Evolutionary conservation across 2,113 vertebrate species (phyloP).

Genomic region (Anguilla rostrata): DNA sequence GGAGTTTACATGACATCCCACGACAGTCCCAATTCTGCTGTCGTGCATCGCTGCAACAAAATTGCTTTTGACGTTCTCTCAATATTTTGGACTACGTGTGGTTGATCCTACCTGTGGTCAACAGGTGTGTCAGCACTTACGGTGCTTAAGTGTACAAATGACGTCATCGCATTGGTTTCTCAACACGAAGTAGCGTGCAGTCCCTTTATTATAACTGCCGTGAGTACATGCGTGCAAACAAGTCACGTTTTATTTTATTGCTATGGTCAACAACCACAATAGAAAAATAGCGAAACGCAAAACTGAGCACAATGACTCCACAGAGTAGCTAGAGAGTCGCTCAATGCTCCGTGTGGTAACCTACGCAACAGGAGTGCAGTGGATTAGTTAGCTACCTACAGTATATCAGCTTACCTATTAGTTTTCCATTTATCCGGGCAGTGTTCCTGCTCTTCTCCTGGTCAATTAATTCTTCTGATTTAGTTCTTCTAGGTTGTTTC

Average conservation of each 20-base stretch:
- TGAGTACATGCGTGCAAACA: background rate
- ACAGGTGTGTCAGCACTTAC: background rate
- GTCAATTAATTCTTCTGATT: constrained; percentile 55
- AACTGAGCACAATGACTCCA: background rate
- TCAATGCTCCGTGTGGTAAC: background rate
- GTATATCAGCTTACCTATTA: constrained; percentile 60
- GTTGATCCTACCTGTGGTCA: background rate
- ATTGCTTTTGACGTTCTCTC: background rate
- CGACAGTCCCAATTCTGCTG: background rate
- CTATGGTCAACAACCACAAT: background rate
- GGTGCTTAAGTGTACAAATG: background rate
- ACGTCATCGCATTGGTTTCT: background rate
- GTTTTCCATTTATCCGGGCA: constrained; percentile 46
- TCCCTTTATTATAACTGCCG: background rate
- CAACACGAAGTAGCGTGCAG: background rate
- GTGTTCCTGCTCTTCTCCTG: constrained; percentile 33
- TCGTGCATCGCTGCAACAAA: background rate
- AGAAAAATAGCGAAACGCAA: background rate
- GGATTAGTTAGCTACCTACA: background rate
- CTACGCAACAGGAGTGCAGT: background rate
- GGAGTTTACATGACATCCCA: background rate
- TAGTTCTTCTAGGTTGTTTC: constrained; percentile 44
- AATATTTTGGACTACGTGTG: background rate
- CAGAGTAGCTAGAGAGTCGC: background rate
- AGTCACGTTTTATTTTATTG: background rate